These are phyloP conservation scores for Pollenia amentaria DNA, from an alignment of 2,888 invertebrate species.

Conservation along the genomic window DNA sequence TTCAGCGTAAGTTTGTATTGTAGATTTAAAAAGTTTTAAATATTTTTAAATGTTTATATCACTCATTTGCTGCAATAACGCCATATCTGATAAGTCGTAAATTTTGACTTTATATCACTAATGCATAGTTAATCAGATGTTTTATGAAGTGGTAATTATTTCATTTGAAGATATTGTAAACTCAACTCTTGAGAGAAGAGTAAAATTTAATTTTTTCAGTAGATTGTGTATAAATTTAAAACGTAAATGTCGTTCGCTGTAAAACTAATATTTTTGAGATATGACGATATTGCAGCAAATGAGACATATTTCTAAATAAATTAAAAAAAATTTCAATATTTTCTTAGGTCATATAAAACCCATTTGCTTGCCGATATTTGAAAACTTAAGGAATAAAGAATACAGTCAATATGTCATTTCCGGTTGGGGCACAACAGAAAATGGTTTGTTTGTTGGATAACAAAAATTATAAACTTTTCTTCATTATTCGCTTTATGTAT, in stretches of 20 bases:
- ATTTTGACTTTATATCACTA: too few species aligned
- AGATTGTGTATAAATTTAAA: too few species aligned
- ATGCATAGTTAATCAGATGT: too few species aligned
- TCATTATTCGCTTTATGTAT: background rate
- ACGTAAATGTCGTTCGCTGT: too few species aligned
- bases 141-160: too few species aligned
- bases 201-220: too few species aligned
- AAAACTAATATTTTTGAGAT: too few species aligned
- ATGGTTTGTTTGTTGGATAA: slow-evolving; percentile 74
- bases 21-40: background rate
- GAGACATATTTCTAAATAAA: background rate
- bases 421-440: slow-evolving; percentile 81
- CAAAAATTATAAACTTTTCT: background rate
- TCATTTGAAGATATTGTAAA: too few species aligned
- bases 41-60: background rate
- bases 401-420: slow-evolving; percentile 77
- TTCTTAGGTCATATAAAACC: slow-evolving; percentile 77
- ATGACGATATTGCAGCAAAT: too few species aligned
- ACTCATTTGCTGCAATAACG: too few species aligned
- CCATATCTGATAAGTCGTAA: too few species aligned
- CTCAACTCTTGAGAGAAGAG: too few species aligned
- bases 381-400: slow-evolving; percentile 72
- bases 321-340: background rate
- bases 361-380: slow-evolving; percentile 79
- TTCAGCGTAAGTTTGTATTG: slow-evolving; percentile 76